These are phyloP conservation scores for Cyprinodon tularosa DNA, from an alignment of 2,113 vertebrate species.

Conservation along the genomic window DNA sequence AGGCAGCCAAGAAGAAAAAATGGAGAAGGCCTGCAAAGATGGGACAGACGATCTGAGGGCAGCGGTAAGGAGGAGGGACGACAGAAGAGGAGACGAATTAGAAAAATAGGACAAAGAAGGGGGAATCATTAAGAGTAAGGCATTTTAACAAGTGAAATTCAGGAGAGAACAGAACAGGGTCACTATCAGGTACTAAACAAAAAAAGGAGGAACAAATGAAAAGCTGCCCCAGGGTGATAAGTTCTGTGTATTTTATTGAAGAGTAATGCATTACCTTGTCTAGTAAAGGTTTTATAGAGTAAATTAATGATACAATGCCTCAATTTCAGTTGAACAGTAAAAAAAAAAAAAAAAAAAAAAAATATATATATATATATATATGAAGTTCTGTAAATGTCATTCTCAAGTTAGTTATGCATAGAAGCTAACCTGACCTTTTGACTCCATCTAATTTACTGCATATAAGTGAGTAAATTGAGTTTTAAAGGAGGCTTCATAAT, in stretches of 20 bases:
- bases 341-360: conserved; percentile 15
- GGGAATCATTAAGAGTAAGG: conserved; percentile 29
- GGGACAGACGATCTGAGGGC: conserved; percentile 86
- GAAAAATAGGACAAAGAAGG: conserved; percentile 13
- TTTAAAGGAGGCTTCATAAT: background rate
- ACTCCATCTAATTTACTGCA: background rate
- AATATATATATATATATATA: background rate
- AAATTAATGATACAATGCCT: conserved; percentile 35
- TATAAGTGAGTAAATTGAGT: background rate
- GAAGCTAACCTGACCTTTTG: conserved; percentile 7
- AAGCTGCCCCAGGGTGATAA: conserved; percentile 36
- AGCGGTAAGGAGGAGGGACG: conserved; percentile 15
- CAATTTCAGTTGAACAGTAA: conserved; percentile 29
- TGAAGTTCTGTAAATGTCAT: conserved; percentile 2
- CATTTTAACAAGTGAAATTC: conserved; percentile 23
- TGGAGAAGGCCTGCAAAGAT: conserved; percentile 92
- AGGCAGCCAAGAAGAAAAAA: conserved; percentile 94
- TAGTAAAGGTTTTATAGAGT: conserved; percentile 49
- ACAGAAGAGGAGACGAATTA: conserved; percentile 6
- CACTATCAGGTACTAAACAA: conserved; percentile 22
- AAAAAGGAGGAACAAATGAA: conserved; percentile 36
- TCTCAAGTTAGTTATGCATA: conserved; percentile 20
- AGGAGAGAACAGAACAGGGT: conserved; percentile 32
- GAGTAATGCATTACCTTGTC: conserved; percentile 41
- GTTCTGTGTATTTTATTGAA: conserved; percentile 41